Evolutionary conservation across 2,797 vertebrate species (phyloP).

Genomic region (Centropyge bicolor): DNA sequence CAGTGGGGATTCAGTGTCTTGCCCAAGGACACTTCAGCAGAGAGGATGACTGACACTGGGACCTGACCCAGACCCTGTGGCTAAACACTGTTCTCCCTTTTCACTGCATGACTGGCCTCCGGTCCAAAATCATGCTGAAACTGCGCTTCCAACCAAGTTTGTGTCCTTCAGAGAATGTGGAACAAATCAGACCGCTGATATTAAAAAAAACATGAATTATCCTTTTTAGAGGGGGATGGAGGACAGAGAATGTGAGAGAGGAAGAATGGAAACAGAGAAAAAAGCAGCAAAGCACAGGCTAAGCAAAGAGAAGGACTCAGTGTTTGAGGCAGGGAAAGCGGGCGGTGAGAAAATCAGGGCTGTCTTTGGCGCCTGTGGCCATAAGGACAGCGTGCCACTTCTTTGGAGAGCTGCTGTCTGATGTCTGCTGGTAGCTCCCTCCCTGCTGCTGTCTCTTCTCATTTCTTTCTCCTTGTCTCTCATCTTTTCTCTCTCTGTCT

Average conservation of each 20-base stretch:
- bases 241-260: not conserved
- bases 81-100: not conserved
- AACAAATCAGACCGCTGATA: not conserved
- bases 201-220: not conserved
- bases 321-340: conserved; percentile 28
- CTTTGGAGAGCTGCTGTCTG: conserved; percentile 56
- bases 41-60: conserved; percentile 11
- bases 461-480: conserved; percentile 49
- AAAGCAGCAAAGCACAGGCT: not conserved
- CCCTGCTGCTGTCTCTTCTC: conserved; percentile 61
- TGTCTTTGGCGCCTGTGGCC: conserved; percentile 29
- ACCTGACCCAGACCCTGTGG: not conserved
- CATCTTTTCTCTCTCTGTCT: conserved; percentile 31
- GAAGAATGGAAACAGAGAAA: not conserved
- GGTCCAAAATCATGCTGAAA: not conserved
- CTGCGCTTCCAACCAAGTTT: not conserved
- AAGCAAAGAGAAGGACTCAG: conserved; percentile 1
- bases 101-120: conserved; percentile 1
- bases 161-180: not conserved
- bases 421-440: conserved; percentile 54
- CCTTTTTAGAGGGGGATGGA: conserved; percentile 16
- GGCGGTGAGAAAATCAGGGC: conserved; percentile 25
- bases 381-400: conserved; percentile 46
- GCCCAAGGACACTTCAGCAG: conserved; percentile 36
- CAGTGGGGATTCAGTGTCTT: conserved; percentile 1